These are phyloP conservation scores for Scrobipalpa atriplicella DNA, from an alignment of 2,888 invertebrate species.

Conservation along the genomic window DNA sequence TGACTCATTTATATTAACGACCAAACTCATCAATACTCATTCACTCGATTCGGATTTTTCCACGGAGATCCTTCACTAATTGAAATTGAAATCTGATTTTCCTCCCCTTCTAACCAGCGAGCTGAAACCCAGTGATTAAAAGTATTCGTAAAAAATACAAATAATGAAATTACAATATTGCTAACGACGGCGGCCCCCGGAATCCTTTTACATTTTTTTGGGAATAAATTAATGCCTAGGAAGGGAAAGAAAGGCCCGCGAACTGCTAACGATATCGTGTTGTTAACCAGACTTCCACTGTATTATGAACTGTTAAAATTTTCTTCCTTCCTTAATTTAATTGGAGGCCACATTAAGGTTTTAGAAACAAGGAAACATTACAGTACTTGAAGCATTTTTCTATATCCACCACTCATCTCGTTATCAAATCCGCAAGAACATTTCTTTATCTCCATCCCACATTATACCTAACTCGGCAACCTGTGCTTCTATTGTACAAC, in stretches of 20 bases:
- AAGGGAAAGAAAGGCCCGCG: conserved; percentile 64
- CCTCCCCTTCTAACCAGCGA: conserved; percentile 62
- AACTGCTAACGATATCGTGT: conserved; percentile 69
- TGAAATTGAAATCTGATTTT: conserved; percentile 83
- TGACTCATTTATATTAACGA: conserved; percentile 77
- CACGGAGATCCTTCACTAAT: conserved; percentile 77
- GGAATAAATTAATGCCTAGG: conserved; percentile 78
- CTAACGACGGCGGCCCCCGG: conserved; percentile 77
- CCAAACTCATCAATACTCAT: conserved; percentile 79
- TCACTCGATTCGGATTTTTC: conserved; percentile 70
- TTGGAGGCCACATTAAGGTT: neutral
- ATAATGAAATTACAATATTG: conserved; percentile 84
- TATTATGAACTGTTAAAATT: conserved; percentile 37
- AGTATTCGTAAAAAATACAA: conserved; percentile 82
- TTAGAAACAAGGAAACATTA: neutral
- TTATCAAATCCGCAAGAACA: neutral
- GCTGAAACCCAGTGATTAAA: conserved; percentile 75
- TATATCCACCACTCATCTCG: neutral
- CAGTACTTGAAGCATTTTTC: too few relatives aligned
- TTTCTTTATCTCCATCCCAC: neutral
- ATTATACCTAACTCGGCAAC: conserved; percentile 14
- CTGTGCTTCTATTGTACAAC: conserved; percentile 20
- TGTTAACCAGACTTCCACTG: conserved; percentile 55
- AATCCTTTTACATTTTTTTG: conserved; percentile 81
- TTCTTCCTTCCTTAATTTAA: conserved; percentile 6